A percentile compares a stretch with the other conserved stretches of the same genome.
These are phyloP conservation scores for Falcunculus frontatus DNA, from an alignment of 2,113 vertebrate species.

Conservation along the genomic window DNA sequence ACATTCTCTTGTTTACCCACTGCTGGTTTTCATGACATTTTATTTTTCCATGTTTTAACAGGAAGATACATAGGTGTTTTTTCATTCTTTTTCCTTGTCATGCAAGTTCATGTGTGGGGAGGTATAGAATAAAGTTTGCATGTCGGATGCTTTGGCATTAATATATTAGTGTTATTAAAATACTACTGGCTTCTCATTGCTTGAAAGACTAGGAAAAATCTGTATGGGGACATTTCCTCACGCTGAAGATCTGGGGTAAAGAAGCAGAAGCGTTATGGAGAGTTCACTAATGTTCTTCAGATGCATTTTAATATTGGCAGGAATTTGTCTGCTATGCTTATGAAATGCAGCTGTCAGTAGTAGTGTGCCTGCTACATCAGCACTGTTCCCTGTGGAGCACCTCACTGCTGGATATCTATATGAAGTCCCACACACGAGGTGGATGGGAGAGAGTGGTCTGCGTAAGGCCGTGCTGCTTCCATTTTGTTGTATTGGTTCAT, in stretches of 20 bases:
- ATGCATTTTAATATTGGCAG: background rate
- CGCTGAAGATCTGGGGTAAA: background rate
- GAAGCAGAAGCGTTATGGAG: background rate
- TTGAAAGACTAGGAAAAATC: background rate
- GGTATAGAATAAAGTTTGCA: background rate
- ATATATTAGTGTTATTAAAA: background rate
- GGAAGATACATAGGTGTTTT: background rate
- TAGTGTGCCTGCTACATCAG: background rate
- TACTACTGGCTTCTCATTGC: background rate
- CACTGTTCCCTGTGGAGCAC: background rate
- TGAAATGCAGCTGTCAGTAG: background rate
- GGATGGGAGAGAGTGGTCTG: rapidly evolving
- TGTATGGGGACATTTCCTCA: background rate
- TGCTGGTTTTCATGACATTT: background rate
- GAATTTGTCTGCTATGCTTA: background rate
- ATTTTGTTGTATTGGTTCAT: background rate
- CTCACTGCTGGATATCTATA: rapidly evolving
- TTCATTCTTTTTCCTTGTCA: background rate
- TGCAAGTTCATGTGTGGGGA: background rate
- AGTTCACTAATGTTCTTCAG: background rate
- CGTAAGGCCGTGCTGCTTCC: rapidly evolving
- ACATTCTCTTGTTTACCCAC: background rate
- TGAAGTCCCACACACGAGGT: background rate
- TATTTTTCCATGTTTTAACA: background rate
- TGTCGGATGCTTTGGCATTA: background rate